Conservation (phyloP, 2,888 invertebrate genomes). For the Magallana nippona region DNA sequence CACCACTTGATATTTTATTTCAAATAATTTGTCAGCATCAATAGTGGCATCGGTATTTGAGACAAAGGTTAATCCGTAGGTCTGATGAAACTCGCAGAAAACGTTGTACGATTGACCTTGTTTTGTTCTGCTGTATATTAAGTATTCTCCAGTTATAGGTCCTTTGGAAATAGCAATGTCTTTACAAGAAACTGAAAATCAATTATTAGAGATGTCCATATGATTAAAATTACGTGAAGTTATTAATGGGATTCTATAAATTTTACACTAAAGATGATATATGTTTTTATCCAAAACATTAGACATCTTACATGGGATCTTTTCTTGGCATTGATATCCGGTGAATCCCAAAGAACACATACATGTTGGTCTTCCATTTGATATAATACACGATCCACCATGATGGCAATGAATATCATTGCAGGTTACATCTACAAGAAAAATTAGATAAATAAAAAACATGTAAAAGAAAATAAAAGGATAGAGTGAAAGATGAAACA, state of each 20-base stretch:
- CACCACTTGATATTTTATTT: conserved; percentile 47
- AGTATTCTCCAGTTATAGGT: conserved; percentile 44
- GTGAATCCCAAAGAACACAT: background rate
- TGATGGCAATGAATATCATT: background rate
- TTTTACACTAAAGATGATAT: too few species aligned
- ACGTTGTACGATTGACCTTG: conserved; percentile 50
- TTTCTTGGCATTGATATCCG: background rate
- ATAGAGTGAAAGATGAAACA: too few species aligned
- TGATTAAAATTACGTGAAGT: too few species aligned
- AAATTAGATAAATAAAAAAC: background rate
- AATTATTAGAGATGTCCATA: too few species aligned
- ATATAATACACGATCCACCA: background rate
- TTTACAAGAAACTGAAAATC: conserved; percentile 48
- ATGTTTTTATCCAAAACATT: too few species aligned
- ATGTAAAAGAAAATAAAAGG: too few species aligned
- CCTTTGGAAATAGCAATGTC: conserved; percentile 47
- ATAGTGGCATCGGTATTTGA: conserved; percentile 41
- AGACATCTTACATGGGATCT: background rate
- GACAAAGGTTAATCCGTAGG: conserved; percentile 54
- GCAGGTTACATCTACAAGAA: background rate
- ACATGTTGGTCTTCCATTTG: background rate
- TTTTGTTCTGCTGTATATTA: conserved; percentile 43
- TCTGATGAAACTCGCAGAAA: conserved; percentile 53
- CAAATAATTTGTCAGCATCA: conserved; percentile 49
- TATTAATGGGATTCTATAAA: too few species aligned